Conservation (phyloP, 2,113 vertebrate genomes). For the Uria lomvia region DNA sequence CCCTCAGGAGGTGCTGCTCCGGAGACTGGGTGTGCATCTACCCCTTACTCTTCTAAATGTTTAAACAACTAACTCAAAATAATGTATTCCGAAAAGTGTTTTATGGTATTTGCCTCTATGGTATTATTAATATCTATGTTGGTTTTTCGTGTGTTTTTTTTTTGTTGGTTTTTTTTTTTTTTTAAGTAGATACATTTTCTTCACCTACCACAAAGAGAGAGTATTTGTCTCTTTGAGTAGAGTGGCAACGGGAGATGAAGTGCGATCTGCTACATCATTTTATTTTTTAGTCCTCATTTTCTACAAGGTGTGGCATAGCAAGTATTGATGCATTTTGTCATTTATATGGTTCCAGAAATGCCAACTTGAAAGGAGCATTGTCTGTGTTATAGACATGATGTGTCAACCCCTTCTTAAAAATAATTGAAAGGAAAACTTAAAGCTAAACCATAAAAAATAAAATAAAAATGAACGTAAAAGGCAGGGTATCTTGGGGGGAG, state of each 20-base stretch:
- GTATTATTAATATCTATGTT: not conserved
- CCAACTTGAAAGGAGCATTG: not conserved
- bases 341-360: not conserved
- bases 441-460: not conserved
- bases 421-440: not conserved
- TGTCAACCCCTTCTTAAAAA: not conserved
- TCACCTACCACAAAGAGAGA: not conserved
- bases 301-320: not conserved
- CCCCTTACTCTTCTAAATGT: not conserved
- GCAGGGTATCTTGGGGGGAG: not conserved
- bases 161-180: too few relatives aligned
- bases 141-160: not conserved
- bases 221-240: not conserved
- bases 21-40: not conserved
- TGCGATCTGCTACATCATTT: not conserved
- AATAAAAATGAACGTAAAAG: not conserved
- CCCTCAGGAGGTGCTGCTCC: not conserved
- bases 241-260: not conserved
- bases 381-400: not conserved
- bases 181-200: not conserved
- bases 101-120: not conserved
- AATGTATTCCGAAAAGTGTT: not conserved
- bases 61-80: not conserved
- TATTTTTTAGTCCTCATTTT: not conserved
- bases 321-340: not conserved